phyloP scores from a whole-genome alignment of 2,888 invertebrate genomes.

The Diadegma fenestrale region DNA sequence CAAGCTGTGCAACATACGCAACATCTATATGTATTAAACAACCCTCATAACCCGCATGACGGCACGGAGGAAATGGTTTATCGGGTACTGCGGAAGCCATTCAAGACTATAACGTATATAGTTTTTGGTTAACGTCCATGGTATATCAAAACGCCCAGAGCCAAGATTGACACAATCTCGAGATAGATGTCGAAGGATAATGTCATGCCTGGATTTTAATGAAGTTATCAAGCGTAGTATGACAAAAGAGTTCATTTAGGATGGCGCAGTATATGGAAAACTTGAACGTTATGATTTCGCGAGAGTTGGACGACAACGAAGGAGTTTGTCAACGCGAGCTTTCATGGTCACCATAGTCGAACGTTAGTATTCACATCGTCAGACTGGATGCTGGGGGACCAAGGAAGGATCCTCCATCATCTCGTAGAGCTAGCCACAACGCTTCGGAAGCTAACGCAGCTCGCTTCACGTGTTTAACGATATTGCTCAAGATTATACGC shows the following conservation, averaged over 20 bases:
- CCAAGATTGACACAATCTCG: too few species aligned
- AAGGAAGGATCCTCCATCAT: constrained; percentile 47
- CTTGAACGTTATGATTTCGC: constrained; percentile 11
- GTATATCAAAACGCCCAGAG: not conserved
- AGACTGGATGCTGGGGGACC: constrained; percentile 29
- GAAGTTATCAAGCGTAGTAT: not conserved
- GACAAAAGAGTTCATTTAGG: not conserved
- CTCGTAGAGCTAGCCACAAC: constrained; percentile 32
- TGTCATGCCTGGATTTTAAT: not conserved
- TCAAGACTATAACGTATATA: not conserved
- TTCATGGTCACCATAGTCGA: constrained; percentile 25
- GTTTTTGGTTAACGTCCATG: not conserved
- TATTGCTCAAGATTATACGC: constrained; percentile 67
- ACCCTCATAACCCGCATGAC: not conserved
- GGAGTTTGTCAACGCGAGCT: not conserved
- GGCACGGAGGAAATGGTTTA: not conserved
- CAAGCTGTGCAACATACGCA: not conserved
- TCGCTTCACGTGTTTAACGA: constrained; percentile 65
- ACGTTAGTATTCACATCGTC: constrained; percentile 30
- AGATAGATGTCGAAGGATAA: not conserved
- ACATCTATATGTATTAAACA: not conserved
- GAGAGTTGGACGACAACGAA: not conserved
- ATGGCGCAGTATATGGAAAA: not conserved
- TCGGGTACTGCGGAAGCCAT: not conserved
- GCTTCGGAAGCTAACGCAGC: constrained; percentile 39